These are phyloP conservation scores for Ophion costatus DNA, from an alignment of 2,888 invertebrate species.

Conservation along the genomic window DNA sequence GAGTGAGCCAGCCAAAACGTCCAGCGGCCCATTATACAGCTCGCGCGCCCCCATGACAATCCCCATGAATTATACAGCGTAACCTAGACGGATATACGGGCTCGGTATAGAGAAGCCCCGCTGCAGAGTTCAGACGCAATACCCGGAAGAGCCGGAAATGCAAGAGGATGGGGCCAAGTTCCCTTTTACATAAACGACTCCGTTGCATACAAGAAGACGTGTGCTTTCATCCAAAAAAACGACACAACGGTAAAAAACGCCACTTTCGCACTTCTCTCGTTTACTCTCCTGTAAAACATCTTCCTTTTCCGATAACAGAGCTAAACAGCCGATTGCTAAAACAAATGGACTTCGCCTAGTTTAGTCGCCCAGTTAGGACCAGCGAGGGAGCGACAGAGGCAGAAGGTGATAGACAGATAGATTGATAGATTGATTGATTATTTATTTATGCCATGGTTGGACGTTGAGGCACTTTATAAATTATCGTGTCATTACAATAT, in stretches of 20 bases:
- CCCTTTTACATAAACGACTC: slow-evolving; percentile 11
- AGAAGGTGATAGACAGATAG: too few relatives aligned
- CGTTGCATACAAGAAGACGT: background rate
- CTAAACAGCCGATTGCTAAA: too few relatives aligned
- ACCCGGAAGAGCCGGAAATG: slow-evolving; percentile 23
- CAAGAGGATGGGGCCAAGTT: slow-evolving; percentile 7
- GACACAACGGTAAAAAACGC: background rate
- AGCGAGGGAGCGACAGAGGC: too few relatives aligned
- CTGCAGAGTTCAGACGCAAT: slow-evolving; percentile 28
- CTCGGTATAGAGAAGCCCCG: slow-evolving; percentile 50
- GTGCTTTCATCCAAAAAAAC: background rate
- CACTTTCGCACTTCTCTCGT: background rate
- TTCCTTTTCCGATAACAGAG: too few relatives aligned
- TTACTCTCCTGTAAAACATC: background rate
- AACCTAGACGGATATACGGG: slow-evolving; percentile 81
- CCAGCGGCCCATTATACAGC: slow-evolving; percentile 80
- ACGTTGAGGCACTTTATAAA: too few relatives aligned
- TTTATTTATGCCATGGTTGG: too few relatives aligned
- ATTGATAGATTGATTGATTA: too few relatives aligned
- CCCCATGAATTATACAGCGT: slow-evolving; percentile 82
- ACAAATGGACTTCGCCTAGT: too few relatives aligned
- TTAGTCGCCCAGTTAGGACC: too few relatives aligned
- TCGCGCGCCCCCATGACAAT: slow-evolving; percentile 82
- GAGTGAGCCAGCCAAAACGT: slow-evolving; percentile 72
- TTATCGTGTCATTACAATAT: too few relatives aligned